Base-by-base conservation (phyloP, 1,140 invertebrate species). In the Adelges cooleyi region DNA sequence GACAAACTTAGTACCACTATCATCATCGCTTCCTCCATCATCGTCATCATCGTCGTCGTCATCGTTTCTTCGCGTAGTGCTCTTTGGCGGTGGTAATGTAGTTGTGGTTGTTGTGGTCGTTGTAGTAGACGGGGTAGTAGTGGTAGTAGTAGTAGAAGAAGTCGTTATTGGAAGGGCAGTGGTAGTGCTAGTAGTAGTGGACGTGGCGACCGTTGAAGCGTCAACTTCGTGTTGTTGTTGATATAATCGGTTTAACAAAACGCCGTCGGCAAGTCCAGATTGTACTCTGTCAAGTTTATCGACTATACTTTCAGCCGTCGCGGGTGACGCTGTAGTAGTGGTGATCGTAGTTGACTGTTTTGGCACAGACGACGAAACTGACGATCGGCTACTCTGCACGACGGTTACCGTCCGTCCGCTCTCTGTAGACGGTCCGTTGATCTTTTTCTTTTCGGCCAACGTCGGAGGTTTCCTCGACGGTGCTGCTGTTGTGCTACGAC, bases 261-360 rank as follows among this genome's bases (percentile, higher is more conserved):
- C 80, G 52, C 84, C 85, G 71, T 84, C 86, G 0, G 85, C 87
- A 25, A 90, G 73, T 73, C 89, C 87, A 0, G 87, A 90, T 69
- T 90, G 87, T 11, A 89, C 86, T 53, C 84, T 77, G 73, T 90
- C 88, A 65, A 90, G 75, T 73, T 90, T 89, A 69, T 90, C 88
- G 67, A 86, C 88, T 36, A 90, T 86, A 72, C 86, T 90, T 29
- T 62, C 56, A 8, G 44, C 56, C 20, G 56, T 62, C 4, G 56
- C 44, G 15, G 23, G 27, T 13, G 23, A 29, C 13, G 40, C 13
- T 15, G 25, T 62, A 18, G 25, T 29, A 29, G 18, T 25, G 18
- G 40, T 13, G 9, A 25, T 20, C 5, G 25, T 20, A 15, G 13
- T 62, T 42, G 8, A n/a, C 22, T 25, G 22, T 48, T 62, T 17